Evolutionary conservation across 1,140 invertebrate species (phyloP).

Genomic region (Lepidurus arcticus): DNA sequence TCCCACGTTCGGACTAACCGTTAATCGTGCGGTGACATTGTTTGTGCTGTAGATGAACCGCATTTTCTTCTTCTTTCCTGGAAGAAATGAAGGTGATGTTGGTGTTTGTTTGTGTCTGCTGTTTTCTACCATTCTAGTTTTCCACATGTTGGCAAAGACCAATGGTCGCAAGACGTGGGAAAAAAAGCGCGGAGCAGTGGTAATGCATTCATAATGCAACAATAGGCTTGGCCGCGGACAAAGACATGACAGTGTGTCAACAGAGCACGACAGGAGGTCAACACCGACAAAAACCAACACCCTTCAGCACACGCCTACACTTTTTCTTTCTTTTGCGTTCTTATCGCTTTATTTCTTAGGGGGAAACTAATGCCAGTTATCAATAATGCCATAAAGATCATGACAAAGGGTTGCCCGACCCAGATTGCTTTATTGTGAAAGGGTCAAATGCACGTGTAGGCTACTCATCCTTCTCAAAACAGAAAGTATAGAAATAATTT

Average conservation of each 20-base stretch:
- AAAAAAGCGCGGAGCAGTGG: neutral
- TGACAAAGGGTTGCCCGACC: no score
- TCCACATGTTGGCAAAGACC: neutral
- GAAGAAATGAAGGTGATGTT: neutral
- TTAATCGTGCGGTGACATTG: neutral
- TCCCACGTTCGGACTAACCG: neutral
- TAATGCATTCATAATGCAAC: conserved; percentile 22
- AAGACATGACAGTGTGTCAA: conserved; percentile 11
- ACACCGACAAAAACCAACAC: conserved; percentile 13
- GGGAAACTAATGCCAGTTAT: neutral
- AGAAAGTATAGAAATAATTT: no score
- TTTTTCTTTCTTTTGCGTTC: neutral
- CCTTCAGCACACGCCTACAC: neutral
- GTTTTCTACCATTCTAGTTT: neutral
- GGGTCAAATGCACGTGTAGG: no score
- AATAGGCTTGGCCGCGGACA: conserved; percentile 8
- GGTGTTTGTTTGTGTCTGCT: neutral
- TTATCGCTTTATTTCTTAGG: neutral
- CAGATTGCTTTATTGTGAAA: no score
- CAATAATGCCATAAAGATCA: no score
- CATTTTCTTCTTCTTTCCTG: neutral
- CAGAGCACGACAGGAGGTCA: conserved; percentile 8
- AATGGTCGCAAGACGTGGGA: neutral
- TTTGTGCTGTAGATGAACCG: neutral
- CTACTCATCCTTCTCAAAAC: no score